phyloP scores from a whole-genome alignment of 2,888 invertebrate genomes.

The Melieria crassipennis region DNA sequence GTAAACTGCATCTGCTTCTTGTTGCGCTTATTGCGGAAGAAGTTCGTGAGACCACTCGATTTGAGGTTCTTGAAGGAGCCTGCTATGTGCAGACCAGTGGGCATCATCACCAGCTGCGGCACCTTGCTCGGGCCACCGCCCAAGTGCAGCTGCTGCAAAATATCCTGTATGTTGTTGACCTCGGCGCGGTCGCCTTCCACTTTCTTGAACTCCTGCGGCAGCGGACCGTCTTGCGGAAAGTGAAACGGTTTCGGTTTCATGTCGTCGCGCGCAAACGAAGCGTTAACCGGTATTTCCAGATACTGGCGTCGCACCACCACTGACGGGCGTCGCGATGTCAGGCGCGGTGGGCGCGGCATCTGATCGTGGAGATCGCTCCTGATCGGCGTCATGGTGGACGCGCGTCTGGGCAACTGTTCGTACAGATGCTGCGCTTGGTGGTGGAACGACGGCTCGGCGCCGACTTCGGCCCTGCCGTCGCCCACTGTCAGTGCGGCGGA shows the following conservation, averaged over 20 bases:
- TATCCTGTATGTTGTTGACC: conserved; percentile 63
- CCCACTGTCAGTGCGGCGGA: conserved; percentile 14
- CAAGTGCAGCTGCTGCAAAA: conserved; percentile 56
- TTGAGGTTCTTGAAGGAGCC: conserved; percentile 63
- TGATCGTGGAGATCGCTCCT: conserved; percentile 54
- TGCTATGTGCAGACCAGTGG: conserved; percentile 59
- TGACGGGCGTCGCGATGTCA: conserved; percentile 54
- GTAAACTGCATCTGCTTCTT: conserved; percentile 59
- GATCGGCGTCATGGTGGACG: conserved; percentile 59
- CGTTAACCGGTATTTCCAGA: conserved; percentile 46
- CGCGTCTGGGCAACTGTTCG: conserved; percentile 57
- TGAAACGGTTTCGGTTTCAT: conserved; percentile 62
- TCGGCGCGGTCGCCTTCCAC: conserved; percentile 42
- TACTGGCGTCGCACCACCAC: conserved; percentile 51
- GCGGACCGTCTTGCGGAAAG: conserved; percentile 60
- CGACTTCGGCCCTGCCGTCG: conserved; percentile 31
- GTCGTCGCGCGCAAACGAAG: conserved; percentile 45
- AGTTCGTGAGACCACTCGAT: conserved; percentile 60
- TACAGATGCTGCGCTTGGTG: conserved; percentile 50
- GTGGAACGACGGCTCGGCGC: conserved; percentile 27
- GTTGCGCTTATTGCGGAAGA: conserved; percentile 60
- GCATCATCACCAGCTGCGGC: conserved; percentile 55
- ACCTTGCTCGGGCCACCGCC: conserved; percentile 41
- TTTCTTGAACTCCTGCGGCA: conserved; percentile 61
- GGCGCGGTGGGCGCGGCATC: conserved; percentile 56